Conservation (phyloP, 2,797 vertebrate species). For the Enteromius trimaculatus region DNA sequence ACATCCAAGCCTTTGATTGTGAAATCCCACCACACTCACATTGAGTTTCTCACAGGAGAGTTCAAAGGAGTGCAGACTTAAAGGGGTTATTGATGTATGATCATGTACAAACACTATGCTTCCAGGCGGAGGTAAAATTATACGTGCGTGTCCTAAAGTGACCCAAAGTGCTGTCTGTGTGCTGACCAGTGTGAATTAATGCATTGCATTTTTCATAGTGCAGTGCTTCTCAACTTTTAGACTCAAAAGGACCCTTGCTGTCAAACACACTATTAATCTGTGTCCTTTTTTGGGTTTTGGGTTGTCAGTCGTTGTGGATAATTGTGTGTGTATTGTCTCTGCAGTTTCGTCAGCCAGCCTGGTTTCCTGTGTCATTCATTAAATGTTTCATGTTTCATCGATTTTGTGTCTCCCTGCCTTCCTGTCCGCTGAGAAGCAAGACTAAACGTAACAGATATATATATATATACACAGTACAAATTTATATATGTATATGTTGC, state of each 20-base stretch:
- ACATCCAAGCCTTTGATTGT: constrained; percentile 22
- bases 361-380: no score
- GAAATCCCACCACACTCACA: constrained; percentile 2
- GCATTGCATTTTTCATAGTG: not conserved
- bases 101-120: constrained; percentile 1
- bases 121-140: not conserved
- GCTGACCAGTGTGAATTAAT: not conserved
- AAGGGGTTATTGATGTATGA: constrained; percentile 8
- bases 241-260: not conserved
- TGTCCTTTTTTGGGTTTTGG: no score
- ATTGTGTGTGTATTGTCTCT: no score
- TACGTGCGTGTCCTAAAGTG: not conserved
- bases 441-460: no score
- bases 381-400: no score
- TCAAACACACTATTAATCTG: not conserved
- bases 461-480: no score
- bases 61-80: constrained; percentile 16
- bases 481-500: no score
- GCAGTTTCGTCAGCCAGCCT: no score
- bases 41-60: not conserved
- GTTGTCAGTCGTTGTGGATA: no score
- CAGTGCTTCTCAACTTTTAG: not conserved
- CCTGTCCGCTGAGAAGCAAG: no score
- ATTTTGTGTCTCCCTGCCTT: no score
- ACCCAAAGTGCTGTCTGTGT: not conserved